Evolutionary conservation across 2,113 vertebrate species (phyloP).

Genomic region (Ovis canadensis): DNA sequence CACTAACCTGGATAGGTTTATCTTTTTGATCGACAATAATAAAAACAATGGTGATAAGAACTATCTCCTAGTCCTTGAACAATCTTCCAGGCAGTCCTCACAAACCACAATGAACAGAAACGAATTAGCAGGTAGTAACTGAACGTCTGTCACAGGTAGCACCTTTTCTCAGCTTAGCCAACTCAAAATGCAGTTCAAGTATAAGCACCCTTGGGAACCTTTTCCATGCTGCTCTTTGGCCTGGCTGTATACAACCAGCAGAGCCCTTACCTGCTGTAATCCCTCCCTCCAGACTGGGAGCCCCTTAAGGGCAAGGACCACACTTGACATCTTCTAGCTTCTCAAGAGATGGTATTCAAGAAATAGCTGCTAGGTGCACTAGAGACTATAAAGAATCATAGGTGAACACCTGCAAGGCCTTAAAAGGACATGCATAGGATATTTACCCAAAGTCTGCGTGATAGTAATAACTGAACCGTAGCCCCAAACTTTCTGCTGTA

Average conservation of each 20-base stretch:
- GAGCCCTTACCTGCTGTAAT: neutral
- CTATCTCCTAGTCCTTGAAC: neutral
- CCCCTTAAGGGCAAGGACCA: neutral
- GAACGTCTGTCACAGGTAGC: neutral
- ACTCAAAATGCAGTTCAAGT: constrained; percentile 30
- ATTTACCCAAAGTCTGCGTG: neutral
- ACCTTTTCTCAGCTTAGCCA: neutral
- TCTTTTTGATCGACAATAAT: constrained; percentile 11
- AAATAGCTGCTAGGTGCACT: neutral
- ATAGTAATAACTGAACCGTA: neutral
- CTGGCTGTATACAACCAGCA: neutral
- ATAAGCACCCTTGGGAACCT: neutral
- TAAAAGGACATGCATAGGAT: neutral
- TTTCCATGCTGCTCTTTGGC: neutral
- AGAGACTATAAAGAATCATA: neutral
- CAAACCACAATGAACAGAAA: constrained; percentile 27
- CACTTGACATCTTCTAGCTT: neutral
- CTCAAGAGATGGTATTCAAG: neutral
- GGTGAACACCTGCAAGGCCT: neutral
- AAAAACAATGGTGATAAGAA: neutral
- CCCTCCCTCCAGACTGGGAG: neutral
- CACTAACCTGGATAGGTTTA: neutral
- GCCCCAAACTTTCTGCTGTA: neutral
- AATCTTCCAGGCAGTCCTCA: constrained; percentile 18
- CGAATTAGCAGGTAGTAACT: constrained; percentile 20